Evolutionary conservation across 1,140 invertebrate genomes (phyloP).

Genomic region (Platyura marginata): DNA sequence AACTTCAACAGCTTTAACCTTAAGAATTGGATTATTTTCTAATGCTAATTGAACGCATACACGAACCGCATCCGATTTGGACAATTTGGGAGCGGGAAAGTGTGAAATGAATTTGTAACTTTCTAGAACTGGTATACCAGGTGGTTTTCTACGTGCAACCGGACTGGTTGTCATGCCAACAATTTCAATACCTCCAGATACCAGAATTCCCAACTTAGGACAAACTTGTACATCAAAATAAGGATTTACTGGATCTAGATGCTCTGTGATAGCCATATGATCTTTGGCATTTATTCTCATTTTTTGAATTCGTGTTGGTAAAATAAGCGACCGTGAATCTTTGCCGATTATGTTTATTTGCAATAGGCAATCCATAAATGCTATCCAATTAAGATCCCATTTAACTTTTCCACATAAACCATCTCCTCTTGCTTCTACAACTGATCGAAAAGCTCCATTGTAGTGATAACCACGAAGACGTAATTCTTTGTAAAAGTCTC

Average conservation of each 20-base stretch:
- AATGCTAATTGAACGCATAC: constrained; percentile 45
- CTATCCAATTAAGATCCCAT: constrained; percentile 72
- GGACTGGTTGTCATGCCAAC: constrained; percentile 61
- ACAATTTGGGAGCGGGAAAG: constrained; percentile 24
- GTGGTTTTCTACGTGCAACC: constrained; percentile 45
- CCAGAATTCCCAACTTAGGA: constrained; percentile 21
- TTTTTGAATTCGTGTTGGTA: constrained; percentile 67
- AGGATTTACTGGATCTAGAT: constrained; percentile 19
- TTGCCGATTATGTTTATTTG: constrained; percentile 65
- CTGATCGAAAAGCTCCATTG: constrained; percentile 17
- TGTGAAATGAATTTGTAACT: constrained; percentile 61
- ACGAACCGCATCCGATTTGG: constrained; percentile 14
- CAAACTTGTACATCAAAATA: constrained; percentile 21
- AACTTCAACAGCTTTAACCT: constrained; percentile 47
- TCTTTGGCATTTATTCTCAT: constrained; percentile 56
- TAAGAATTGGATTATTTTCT: constrained; percentile 51
- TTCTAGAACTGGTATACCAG: constrained; percentile 48
- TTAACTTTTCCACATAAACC: constrained; percentile 29
- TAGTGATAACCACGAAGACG: constrained; percentile 84
- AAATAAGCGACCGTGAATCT: constrained; percentile 52
- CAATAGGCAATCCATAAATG: constrained; percentile 85
- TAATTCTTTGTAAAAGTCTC: constrained; percentile 86
- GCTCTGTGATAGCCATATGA: constrained; percentile 31
- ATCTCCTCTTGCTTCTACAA: constrained; percentile 21
- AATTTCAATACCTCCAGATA: constrained; percentile 68